A percentile compares a stretch with the other conserved stretches of the same genome.
These are phyloP conservation scores for Oikopleura dioica DNA, from an alignment of 23 tunicate genomes.

Conservation along the genomic window DNA sequence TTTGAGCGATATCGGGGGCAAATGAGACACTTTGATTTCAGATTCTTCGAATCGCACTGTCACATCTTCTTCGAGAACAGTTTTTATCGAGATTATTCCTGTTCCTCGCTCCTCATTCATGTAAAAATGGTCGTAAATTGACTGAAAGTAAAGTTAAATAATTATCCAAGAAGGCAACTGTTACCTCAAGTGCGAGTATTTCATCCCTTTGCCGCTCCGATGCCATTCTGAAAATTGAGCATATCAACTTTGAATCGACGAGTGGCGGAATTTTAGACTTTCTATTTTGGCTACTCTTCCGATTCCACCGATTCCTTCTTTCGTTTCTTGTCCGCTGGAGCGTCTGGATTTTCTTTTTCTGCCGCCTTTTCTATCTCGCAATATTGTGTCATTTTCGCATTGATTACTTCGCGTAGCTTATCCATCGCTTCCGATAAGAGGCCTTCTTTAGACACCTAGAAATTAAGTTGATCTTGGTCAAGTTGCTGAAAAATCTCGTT, in stretches of 20 bases:
- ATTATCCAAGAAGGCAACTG: too few relatives aligned
- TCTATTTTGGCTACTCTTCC: too few relatives aligned
- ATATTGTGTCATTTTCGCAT: background rate
- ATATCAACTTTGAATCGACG: too few relatives aligned
- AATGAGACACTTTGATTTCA: background rate
- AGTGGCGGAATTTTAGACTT: too few relatives aligned
- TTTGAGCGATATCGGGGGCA: background rate
- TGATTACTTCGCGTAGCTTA: background rate
- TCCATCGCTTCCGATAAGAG: background rate
- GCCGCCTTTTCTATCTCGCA: constrained; percentile 3
- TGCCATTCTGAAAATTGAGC: background rate
- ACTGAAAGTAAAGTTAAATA: too few relatives aligned
- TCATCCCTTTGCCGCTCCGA: constrained; percentile 3
- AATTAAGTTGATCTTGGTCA: too few relatives aligned
- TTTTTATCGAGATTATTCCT: background rate
- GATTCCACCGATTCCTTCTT: too few relatives aligned
- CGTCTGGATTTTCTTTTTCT: background rate
- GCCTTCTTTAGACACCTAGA: background rate
- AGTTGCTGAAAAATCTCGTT: too few relatives aligned
- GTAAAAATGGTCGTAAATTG: constrained; percentile 4
- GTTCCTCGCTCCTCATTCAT: background rate
- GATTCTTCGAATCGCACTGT: background rate
- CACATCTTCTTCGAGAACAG: background rate
- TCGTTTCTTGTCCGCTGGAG: background rate
- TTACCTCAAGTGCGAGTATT: background rate